Percentiles rank a stretch among this genome's conserved stretches.
Evolutionary conservation across 2,888 invertebrate species (phyloP).

Genomic region (Drosophila pseudotalamancana): DNA sequence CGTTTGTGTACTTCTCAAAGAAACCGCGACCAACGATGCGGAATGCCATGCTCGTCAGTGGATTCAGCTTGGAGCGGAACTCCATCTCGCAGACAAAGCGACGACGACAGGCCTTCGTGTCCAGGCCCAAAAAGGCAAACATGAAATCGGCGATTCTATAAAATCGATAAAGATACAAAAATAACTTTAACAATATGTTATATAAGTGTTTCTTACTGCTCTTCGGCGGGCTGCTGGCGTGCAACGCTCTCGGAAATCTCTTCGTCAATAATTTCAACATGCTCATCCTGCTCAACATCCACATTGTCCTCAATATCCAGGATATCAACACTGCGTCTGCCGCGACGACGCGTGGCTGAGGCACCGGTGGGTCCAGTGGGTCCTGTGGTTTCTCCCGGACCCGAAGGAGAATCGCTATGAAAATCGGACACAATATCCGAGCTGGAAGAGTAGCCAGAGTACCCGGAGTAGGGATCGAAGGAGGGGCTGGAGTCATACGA

Average conservation of each 20-base stretch:
- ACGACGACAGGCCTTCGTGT: conserved; percentile 84
- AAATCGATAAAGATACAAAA: neutral
- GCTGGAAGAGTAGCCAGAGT: conserved; percentile 69
- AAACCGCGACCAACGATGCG: conserved; percentile 82
- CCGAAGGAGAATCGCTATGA: conserved; percentile 35
- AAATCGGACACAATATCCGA: conserved; percentile 70
- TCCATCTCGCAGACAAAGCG: conserved; percentile 86
- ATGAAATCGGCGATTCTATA: conserved; percentile 82
- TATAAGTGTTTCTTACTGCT: conserved; percentile 62
- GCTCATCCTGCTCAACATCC: conserved; percentile 27
- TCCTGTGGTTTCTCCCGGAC: conserved; percentile 13
- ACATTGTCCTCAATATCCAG: conserved; percentile 1
- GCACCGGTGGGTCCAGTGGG: conserved; percentile 31
- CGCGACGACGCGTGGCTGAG: conserved; percentile 57
- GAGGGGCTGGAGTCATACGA: conserved; percentile 64
- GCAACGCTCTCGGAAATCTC: conserved; percentile 64
- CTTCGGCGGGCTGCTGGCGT: conserved; percentile 72
- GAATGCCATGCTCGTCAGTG: conserved; percentile 82
- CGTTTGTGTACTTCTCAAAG: conserved; percentile 81
- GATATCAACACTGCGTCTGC: conserved; percentile 46
- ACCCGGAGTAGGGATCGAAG: conserved; percentile 81
- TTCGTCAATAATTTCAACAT: conserved; percentile 63
- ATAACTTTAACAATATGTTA: neutral
- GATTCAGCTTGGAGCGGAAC: conserved; percentile 83
- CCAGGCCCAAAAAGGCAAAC: conserved; percentile 83